phyloP scores from a whole-genome alignment of 2,113 vertebrate species.

The Spilogale gracilis region DNA sequence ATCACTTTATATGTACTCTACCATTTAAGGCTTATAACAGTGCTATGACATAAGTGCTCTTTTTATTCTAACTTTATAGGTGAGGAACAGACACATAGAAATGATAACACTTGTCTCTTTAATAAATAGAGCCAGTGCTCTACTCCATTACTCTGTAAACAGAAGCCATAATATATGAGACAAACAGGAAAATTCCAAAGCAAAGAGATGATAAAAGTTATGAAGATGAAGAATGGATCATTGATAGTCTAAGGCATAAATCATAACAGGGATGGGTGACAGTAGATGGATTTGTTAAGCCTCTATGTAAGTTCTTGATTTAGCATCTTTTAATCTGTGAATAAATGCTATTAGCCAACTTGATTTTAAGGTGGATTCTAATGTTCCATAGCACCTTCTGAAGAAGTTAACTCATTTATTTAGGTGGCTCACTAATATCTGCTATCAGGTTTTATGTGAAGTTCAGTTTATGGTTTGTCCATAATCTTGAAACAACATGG shows the following conservation, averaged over 20 bases:
- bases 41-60: neutral
- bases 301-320: neutral
- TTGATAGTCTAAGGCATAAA: neutral
- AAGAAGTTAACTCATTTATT: conserved; percentile 48
- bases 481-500: conserved; percentile 53
- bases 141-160: neutral
- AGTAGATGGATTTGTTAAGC: neutral
- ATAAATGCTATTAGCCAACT: neutral
- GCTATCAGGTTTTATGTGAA: neutral
- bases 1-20: neutral
- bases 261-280: neutral
- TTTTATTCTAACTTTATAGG: neutral
- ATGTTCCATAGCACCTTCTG: neutral
- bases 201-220: conserved; percentile 13
- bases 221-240: neutral
- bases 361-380: neutral
- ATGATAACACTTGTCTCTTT: neutral
- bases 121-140: neutral
- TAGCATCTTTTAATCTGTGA: neutral
- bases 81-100: neutral
- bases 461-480: conserved; percentile 46
- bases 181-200: conserved; percentile 21
- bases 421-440: conserved; percentile 43
- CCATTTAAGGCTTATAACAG: neutral
- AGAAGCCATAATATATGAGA: neutral